Conservation (phyloP, 2,888 invertebrate genomes). For the Dugesia japonica region DNA sequence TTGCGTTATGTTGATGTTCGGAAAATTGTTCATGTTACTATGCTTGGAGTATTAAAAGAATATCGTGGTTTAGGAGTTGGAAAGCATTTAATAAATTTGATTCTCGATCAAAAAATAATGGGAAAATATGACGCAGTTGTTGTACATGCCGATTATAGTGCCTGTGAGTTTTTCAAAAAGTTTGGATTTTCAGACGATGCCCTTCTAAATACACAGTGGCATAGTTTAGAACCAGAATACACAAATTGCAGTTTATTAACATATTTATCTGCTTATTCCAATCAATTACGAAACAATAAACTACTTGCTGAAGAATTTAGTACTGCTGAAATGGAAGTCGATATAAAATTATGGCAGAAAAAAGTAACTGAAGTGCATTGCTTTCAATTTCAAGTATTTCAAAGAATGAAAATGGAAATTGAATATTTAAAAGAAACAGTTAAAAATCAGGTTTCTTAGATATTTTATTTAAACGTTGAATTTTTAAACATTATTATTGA, state of each 20-base stretch:
- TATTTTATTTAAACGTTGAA: too few species aligned
- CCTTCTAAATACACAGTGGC: conserved; percentile 47
- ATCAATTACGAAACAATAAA: background rate
- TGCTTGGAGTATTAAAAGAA: background rate
- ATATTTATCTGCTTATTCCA: conserved; percentile 44
- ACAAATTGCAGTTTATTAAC: conserved; percentile 44
- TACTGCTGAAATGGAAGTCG: conserved; percentile 21
- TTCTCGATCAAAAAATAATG: background rate
- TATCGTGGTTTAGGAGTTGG: background rate
- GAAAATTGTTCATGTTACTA: background rate
- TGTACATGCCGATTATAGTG: conserved; percentile 46
- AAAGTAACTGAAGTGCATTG: conserved; percentile 20
- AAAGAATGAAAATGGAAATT: background rate
- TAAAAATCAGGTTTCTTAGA: conserved; percentile 6
- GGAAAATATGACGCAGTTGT: conserved; percentile 48
- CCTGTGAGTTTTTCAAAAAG: conserved; percentile 46
- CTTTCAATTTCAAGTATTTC: background rate
- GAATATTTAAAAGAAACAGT: background rate
- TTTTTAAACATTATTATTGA: too few species aligned
- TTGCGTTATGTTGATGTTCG: background rate
- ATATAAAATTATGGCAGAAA: background rate
- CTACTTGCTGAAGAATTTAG: background rate
- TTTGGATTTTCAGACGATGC: conserved; percentile 47
- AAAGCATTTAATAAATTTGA: background rate
- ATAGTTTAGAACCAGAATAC: conserved; percentile 40